Percentiles rank a stretch among this genome's conserved stretches.
Conservation (phyloP, 2,113 vertebrate species). For the Ornithorhynchus anatinus region DNA sequence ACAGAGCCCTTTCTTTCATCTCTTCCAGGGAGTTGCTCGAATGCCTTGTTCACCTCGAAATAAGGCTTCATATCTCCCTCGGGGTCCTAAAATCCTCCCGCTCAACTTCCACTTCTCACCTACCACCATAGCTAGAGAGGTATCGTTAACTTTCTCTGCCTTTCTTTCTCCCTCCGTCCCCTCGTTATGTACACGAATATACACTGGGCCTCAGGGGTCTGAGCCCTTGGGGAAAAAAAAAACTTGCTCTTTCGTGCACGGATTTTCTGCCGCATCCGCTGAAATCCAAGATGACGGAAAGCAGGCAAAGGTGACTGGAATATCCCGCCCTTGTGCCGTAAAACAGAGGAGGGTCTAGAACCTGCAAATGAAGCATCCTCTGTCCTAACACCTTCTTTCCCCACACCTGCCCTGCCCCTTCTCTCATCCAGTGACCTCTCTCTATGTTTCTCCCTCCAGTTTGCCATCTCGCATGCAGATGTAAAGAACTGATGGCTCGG, state of each 20-base stretch:
- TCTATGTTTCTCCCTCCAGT: constrained; percentile 12
- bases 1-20: constrained; percentile 19
- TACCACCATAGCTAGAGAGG: constrained; percentile 21
- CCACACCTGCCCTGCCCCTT: not conserved
- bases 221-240: constrained; percentile 11
- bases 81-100: not conserved
- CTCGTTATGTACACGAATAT: constrained; percentile 60
- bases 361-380: not conserved
- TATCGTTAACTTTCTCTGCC: not conserved
- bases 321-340: constrained; percentile 15
- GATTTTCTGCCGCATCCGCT: constrained; percentile 24
- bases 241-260: constrained; percentile 40
- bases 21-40: constrained; percentile 20
- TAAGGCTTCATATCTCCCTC: not conserved
- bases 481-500: constrained; percentile 52
- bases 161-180: constrained; percentile 3
- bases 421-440: constrained; percentile 21
- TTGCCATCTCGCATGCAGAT: constrained; percentile 31
- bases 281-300: constrained; percentile 38
- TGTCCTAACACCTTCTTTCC: not conserved
- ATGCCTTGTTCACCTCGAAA: constrained; percentile 37
- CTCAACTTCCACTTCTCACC: not conserved
- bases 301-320: constrained; percentile 25
- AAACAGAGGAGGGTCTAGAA: constrained; percentile 14
- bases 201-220: constrained; percentile 46